Percentiles rank a stretch among this genome's conserved stretches.
Evolutionary conservation across 2,797 vertebrate species (phyloP).

Genomic region (Crossoptilon crossoptilon): DNA sequence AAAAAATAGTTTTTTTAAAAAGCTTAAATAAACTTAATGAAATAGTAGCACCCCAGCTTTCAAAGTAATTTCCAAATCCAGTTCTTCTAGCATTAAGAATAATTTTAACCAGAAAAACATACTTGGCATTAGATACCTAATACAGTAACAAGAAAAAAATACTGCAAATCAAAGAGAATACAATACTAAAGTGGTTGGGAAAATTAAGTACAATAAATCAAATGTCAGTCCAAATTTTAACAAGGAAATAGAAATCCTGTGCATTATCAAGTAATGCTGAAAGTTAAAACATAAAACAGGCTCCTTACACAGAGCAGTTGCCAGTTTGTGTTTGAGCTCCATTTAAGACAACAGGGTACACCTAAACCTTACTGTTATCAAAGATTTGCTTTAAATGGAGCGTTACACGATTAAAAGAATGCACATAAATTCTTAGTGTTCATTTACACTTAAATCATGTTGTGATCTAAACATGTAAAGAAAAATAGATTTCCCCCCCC

Average conservation of each 20-base stretch:
- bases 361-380: not conserved
- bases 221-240: not conserved
- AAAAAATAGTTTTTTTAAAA: not conserved
- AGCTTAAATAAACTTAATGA: not conserved
- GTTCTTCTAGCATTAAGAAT: not conserved
- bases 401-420: not conserved
- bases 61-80: not conserved
- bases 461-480: not conserved
- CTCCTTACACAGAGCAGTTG: not conserved
- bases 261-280: not conserved
- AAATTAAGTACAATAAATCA: not conserved
- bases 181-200: not conserved
- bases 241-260: not conserved
- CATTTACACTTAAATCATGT: not conserved
- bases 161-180: not conserved
- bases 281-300: not conserved
- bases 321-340: not conserved
- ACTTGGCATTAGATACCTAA: not conserved
- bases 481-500: not conserved
- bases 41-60: not conserved
- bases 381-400: not conserved
- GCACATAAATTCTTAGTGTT: not conserved
- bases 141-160: not conserved
- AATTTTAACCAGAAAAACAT: not conserved
- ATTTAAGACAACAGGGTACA: not conserved